phyloP scores from a whole-genome alignment of 2,113 vertebrate species.

The Pachycephala philippinensis region DNA sequence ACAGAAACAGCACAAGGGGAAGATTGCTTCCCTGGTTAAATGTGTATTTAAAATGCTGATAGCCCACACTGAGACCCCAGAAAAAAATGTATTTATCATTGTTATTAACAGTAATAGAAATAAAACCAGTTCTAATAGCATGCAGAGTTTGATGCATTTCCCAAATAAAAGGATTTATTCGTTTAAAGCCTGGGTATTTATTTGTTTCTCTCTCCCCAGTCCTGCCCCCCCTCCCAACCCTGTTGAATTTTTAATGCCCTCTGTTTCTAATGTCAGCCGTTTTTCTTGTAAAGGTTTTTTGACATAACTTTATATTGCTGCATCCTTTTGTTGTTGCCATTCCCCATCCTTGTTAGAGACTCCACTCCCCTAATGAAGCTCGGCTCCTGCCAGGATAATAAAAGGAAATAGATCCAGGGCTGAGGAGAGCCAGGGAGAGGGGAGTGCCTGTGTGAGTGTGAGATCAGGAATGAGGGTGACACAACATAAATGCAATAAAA shows the following conservation, averaged over 20 bases:
- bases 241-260: slow-evolving; percentile 56
- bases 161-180: slow-evolving; percentile 48
- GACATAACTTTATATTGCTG: slow-evolving; percentile 53
- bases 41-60: slow-evolving; percentile 9
- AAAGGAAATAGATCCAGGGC: slow-evolving; percentile 35
- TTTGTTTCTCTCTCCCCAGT: slow-evolving; percentile 40
- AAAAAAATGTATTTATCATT: slow-evolving; percentile 26
- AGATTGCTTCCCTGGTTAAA: not conserved
- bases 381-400: slow-evolving; percentile 57
- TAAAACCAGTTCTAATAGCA: slow-evolving; percentile 25
- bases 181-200: slow-evolving; percentile 38
- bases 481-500: not conserved
- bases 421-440: not conserved
- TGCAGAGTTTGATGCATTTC: slow-evolving; percentile 21
- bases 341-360: slow-evolving; percentile 54
- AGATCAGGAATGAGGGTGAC: not conserved
- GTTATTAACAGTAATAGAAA: slow-evolving; percentile 58
- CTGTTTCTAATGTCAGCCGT: slow-evolving; percentile 51
- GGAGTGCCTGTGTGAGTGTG: not conserved
- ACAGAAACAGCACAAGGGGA: not conserved
- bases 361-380: slow-evolving; percentile 59
- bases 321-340: slow-evolving; percentile 57
- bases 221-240: not conserved
- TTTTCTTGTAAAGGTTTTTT: slow-evolving; percentile 58
- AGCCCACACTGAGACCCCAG: not conserved